These are phyloP conservation scores for Pedetes capensis DNA, from an alignment of 2,113 vertebrate genomes.

Conservation along the genomic window DNA sequence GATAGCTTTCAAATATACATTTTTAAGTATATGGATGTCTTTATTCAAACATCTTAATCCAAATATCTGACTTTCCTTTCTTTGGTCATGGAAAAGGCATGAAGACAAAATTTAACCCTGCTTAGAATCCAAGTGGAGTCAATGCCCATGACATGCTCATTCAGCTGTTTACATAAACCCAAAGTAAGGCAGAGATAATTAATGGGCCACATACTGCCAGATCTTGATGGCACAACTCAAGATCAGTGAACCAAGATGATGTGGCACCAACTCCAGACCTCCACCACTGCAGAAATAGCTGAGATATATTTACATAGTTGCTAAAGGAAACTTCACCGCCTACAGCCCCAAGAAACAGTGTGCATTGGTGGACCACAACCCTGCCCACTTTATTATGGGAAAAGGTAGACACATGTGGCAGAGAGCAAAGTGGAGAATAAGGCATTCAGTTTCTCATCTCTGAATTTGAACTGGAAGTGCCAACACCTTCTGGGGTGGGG, in stretches of 20 bases:
- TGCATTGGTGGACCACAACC: rapidly evolving
- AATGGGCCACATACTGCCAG: neutral
- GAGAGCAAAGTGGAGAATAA: too few species aligned
- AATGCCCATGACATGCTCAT: neutral
- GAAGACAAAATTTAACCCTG: neutral
- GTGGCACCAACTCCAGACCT: neutral
- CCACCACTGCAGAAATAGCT: neutral
- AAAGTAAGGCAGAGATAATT: neutral
- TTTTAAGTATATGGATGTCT: neutral
- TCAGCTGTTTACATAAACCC: neutral
- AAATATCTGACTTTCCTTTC: neutral
- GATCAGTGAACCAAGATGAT: neutral
- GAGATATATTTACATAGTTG: neutral
- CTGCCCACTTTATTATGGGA: too few species aligned
- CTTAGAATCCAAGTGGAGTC: neutral
- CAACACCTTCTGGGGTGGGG: neutral
- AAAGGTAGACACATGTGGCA: neutral
- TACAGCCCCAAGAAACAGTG: rapidly evolving
- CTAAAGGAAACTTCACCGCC: neutral
- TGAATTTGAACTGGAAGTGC: neutral
- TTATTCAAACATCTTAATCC: neutral
- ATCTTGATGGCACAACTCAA: neutral
- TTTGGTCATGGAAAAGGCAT: neutral
- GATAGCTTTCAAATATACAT: neutral
- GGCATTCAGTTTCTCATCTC: neutral